Evolutionary conservation across 30 jellyfish, hydroid and myxozoan genomes (phyloP), one percentile per base, ranked within the genome.

Genomic region (Pelagia noctiluca): DNA sequence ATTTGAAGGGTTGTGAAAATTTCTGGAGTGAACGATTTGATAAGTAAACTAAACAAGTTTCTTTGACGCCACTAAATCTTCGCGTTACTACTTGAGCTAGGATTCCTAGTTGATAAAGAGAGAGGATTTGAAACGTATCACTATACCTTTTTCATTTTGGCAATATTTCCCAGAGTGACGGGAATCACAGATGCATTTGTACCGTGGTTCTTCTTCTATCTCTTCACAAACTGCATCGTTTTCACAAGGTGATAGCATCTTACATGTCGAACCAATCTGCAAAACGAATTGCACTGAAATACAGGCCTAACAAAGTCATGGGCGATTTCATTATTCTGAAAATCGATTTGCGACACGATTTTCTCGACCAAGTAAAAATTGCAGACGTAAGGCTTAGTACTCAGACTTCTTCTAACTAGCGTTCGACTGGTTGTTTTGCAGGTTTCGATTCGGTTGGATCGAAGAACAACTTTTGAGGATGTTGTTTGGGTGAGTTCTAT

Each of bases 181-280:
- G 8, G 30, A 16, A 35, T 28, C 75, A 36, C 87, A 75, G 30
- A 35, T 75, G 63, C 87, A 75, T 28, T 26, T 30, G 46, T n/a
- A 75, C 2, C 87, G 76, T 5, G 74, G 66, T 33, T 31, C 29
- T 4, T 10, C 28, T 22, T 64, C 50, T 11, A 19, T 49, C 11
- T 75, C 87, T 62, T 29, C 35, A 25, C 87, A 75, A 16, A 21
- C 54, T 10, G 68, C 87, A 19, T 63, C 76, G 11, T 75, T 50
- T 5, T 75, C 61, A 52, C 87, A 75, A 11, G 87, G 87, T 22
- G 87, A 75, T 5, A 75, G 63, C 52, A 13, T 52, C 28, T 31
- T 75, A 63, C 87, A 75, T 8, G 22, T 75, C 24, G 77, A 63
- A 30, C 87, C 87, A 52, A 46, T 32, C 84, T 75, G 50, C 22